Evolutionary conservation across 2,888 invertebrate species (phyloP), one percentile per base, ranked within the genome.

Genomic region (Pelosia muscerda): DNA sequence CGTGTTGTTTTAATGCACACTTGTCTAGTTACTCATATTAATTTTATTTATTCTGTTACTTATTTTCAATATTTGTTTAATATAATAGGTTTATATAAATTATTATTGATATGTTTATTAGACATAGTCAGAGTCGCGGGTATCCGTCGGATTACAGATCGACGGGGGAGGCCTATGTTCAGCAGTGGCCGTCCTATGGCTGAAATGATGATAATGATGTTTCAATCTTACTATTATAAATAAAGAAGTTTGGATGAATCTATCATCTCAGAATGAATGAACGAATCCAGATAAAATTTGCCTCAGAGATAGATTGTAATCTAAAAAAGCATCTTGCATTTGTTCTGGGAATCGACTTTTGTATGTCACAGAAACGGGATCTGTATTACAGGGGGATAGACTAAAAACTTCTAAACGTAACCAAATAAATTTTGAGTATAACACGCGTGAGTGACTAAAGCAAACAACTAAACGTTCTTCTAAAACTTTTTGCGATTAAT

Each of bases 1-100:
- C 64, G 3, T 77, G 88, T 60, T 85, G 69, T 15, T 63, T 74
- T 73, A 49, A 19, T 63, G 15, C n/a, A 0, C 0, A n/a, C 2
- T 64, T 57, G 31, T 62, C 66, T 66, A 66, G 28, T 31, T 55
- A 13, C 23, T 54, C 0, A 26, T 61, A 10, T 49, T 58, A 63
- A 38, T 56, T 23, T 55, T 55, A 28, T 26, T 38, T 34, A 34
- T 58, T 28, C 10, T 57, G 19, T 2, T n/a, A 10, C 22, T 38
- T 60, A 38, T 60, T 38, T 60, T n/a, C n/a, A n/a, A 22, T 23
- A n/a, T 59, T n/a, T 9, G 5, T 19, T 1, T 26, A 9, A 53
- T 53, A 3, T 11, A 54, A 23, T 23, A 19, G 3, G 10, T 55
- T 15, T 19, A 55, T 25, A 6, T 54, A 55, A 23, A 49, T 49